Base-by-base conservation (phyloP, 2,797 vertebrate species). In the Microctenopoma stevenorrisi region DNA sequence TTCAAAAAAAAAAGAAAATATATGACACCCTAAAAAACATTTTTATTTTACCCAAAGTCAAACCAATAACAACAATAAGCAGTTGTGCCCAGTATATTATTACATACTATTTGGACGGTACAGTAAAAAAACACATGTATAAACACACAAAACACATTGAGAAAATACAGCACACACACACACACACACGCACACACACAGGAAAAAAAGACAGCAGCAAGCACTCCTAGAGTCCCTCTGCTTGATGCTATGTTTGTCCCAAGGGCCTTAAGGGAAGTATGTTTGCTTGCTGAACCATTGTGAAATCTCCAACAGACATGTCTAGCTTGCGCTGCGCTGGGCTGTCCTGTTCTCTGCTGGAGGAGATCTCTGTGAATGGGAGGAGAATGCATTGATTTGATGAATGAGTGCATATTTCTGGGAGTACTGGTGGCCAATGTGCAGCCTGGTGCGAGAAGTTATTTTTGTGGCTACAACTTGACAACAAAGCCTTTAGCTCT, bases 321-420 rank as follows among this genome's bases (percentile, higher is more conserved):
- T 91, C 86, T 88, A 82, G 89, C 86, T 87, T 75, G 85, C 86
- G 90, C 91, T 90, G 90, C 40, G 89, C 79, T 78, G 86, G 72
- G 85, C 88, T 85, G 84, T 82, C 83, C 86, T 84, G 85, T 86
- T 88, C 90, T 84, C 85, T 86, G 88, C 91, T 93, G 92, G 90
- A 92, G 92, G 92, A 93, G 85, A 92, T 92, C 86, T 87, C 85
- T 86, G 91, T 93, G 91, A 93, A 93, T 92, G 90, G 87, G 88
- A 89, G 89, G 87, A 90, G 89, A 93, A 93, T 91, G 89, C 89
- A 90, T 90, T 92, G 90, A 91, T 92, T 92, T 93, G 92, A 94
- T 93, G 93, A 94, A 93, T 93, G 91, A 93, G 92, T 91, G 91
- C 89, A 90, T 92, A 90, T 93, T 92, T 92, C 86, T 82, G 88